A percentile compares a stretch with the other conserved stretches of the same genome.
Evolutionary conservation across 2,797 vertebrate genomes (phyloP).

Genomic region (Malurus leucopterus): DNA sequence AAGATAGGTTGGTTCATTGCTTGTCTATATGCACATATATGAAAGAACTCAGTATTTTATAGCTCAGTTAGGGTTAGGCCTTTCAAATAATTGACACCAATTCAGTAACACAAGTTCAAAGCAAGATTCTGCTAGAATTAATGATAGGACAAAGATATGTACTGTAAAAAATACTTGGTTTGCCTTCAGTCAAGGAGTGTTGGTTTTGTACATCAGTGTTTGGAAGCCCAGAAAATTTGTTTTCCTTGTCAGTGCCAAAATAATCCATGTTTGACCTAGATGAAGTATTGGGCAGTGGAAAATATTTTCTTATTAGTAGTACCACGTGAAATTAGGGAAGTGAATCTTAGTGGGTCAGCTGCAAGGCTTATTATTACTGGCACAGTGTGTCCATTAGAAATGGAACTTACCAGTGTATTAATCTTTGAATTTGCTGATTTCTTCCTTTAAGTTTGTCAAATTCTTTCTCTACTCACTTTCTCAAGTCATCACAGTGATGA

Average conservation of each 20-base stretch:
- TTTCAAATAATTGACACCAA: neutral
- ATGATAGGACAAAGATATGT: neutral
- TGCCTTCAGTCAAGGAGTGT: neutral
- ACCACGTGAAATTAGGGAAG: neutral
- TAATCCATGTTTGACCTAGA: neutral
- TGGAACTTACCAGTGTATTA: neutral
- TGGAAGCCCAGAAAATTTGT: neutral
- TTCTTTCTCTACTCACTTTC: neutral
- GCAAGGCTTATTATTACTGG: neutral
- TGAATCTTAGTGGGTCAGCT: neutral
- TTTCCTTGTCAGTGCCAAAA: neutral
- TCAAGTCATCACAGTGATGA: neutral
- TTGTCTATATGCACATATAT: accelerated
- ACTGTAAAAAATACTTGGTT: neutral
- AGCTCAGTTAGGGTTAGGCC: neutral
- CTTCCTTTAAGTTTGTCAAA: neutral
- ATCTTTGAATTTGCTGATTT: neutral
- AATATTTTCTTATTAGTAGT: neutral
- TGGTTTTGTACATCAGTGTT: neutral
- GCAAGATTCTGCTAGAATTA: neutral
- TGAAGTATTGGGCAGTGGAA: neutral
- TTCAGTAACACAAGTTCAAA: neutral
- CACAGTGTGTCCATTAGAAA: neutral
- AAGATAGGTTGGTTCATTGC: neutral
- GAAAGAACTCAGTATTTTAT: neutral